phyloP scores from a whole-genome alignment of 2,797 vertebrate genomes.

The Pipistrellus nathusii region DNA sequence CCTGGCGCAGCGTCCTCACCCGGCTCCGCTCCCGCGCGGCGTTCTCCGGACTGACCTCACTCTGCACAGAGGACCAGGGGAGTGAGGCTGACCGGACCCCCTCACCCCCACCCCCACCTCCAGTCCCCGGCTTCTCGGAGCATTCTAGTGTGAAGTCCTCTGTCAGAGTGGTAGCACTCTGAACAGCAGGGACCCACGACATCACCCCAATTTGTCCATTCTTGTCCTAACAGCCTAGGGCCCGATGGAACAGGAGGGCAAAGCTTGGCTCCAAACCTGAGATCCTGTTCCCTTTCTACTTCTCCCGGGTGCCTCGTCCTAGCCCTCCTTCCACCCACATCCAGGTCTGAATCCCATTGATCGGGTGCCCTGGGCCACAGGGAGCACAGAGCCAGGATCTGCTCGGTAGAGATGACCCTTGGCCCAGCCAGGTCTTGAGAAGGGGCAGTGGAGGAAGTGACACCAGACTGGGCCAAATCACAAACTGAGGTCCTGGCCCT shows the following conservation, averaged over 20 bases:
- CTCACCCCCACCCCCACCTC: too few species aligned
- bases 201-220: fast-evolving
- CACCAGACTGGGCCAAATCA: too few species aligned
- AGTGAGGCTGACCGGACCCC: not conserved
- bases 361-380: not conserved
- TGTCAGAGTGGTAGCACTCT: not conserved
- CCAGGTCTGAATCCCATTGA: not conserved
- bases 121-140: not conserved
- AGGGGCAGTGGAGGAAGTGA: not conserved
- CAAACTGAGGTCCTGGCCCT: not conserved
- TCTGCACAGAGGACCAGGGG: conserved; percentile 64
- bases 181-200: not conserved
- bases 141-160: not conserved
- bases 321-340: not conserved
- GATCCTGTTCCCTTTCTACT: not conserved
- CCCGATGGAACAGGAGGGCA: not conserved
- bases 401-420: not conserved
- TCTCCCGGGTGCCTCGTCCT: not conserved
- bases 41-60: conserved; percentile 89
- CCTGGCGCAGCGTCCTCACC: conserved; percentile 91
- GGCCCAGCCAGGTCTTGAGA: conserved; percentile 20
- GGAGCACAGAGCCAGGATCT: not conserved
- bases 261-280: not conserved
- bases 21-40: conserved; percentile 91
- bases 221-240: not conserved